A percentile compares a stretch with the other conserved stretches of the same genome.
Evolutionary conservation across 2,113 vertebrate genomes (phyloP).

Genomic region (Hassar affinis): DNA sequence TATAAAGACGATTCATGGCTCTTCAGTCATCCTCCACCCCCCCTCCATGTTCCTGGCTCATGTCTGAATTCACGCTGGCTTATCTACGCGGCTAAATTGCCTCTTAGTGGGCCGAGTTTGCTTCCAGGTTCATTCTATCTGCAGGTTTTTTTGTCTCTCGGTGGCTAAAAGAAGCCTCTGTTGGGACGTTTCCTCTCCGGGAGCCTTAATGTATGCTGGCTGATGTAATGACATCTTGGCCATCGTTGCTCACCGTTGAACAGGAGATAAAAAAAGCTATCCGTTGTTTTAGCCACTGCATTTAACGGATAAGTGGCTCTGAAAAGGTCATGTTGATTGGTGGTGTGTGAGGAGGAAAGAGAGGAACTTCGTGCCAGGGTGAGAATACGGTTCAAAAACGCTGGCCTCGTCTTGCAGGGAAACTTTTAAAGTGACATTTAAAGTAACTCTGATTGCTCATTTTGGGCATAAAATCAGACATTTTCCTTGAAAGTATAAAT

Average conservation of each 20-base stretch:
- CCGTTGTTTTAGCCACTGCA: conserved; percentile 69
- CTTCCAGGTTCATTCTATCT: conserved; percentile 57
- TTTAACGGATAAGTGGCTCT: conserved; percentile 66
- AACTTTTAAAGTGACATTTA: background rate
- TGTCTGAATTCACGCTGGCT: conserved; percentile 58
- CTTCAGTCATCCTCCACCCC: conserved; percentile 43
- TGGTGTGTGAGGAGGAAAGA: conserved; percentile 29
- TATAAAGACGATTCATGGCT: conserved; percentile 66
- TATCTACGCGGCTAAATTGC: conserved; percentile 68
- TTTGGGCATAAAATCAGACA: background rate
- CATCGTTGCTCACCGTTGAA: conserved; percentile 60
- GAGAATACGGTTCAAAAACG: background rate
- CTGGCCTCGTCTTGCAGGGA: background rate
- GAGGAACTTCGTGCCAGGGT: conserved; percentile 23
- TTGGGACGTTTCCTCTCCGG: conserved; percentile 60
- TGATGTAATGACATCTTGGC: conserved; percentile 64
- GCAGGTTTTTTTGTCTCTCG: conserved; percentile 54
- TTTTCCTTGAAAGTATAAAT: background rate
- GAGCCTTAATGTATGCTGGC: conserved; percentile 71
- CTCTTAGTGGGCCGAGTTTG: conserved; percentile 58
- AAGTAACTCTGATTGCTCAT: background rate
- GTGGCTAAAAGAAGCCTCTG: conserved; percentile 67
- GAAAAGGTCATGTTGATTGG: conserved; percentile 54
- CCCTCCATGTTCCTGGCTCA: conserved; percentile 2
- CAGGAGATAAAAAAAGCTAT: conserved; percentile 68